phyloP scores from a whole-genome alignment of 64 coral and sea anemone species.

The Pachyseris speciosa region DNA sequence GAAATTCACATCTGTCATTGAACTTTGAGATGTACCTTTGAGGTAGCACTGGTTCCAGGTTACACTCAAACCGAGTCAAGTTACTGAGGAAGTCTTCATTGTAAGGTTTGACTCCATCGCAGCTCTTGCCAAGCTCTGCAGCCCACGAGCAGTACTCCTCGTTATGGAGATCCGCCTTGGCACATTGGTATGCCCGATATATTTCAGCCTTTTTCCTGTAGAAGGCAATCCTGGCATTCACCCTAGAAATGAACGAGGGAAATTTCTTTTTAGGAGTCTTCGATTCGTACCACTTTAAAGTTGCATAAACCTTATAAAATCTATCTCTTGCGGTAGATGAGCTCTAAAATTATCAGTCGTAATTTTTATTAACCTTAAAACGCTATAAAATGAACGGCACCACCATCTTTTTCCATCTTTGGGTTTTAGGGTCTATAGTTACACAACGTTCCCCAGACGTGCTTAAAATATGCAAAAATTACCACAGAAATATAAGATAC shows the following conservation, averaged over 20 bases:
- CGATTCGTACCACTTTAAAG: too few relatives aligned
- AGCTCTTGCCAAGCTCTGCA: constrained; percentile 28
- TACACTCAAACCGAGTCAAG: constrained; percentile 77
- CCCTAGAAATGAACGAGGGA: constrained; percentile 22
- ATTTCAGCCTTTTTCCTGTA: constrained; percentile 74
- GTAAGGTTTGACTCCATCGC: constrained; percentile 49
- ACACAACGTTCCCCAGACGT: too few relatives aligned
- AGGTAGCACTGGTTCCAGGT: constrained; percentile 71
- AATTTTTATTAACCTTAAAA: too few relatives aligned
- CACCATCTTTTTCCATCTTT: too few relatives aligned
- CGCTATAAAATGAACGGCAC: too few relatives aligned
- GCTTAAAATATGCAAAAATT: too few relatives aligned
- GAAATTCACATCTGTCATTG: neutral
- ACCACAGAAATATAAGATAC: too few relatives aligned
- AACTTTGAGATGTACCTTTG: constrained; percentile 56
- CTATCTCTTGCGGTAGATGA: too few relatives aligned
- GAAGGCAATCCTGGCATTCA: constrained; percentile 74
- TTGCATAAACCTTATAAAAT: too few relatives aligned
- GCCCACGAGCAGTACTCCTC: constrained; percentile 84
- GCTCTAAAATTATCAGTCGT: too few relatives aligned
- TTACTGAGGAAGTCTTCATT: constrained; percentile 72
- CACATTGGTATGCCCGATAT: constrained; percentile 77
- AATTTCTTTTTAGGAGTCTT: neutral
- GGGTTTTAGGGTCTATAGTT: too few relatives aligned
- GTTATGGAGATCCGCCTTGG: constrained; percentile 85